Percentiles rank a stretch among this genome's conserved stretches.
These are phyloP conservation scores for Harpalus rubripes DNA, from an alignment of 2,888 invertebrate species.

Conservation along the genomic window DNA sequence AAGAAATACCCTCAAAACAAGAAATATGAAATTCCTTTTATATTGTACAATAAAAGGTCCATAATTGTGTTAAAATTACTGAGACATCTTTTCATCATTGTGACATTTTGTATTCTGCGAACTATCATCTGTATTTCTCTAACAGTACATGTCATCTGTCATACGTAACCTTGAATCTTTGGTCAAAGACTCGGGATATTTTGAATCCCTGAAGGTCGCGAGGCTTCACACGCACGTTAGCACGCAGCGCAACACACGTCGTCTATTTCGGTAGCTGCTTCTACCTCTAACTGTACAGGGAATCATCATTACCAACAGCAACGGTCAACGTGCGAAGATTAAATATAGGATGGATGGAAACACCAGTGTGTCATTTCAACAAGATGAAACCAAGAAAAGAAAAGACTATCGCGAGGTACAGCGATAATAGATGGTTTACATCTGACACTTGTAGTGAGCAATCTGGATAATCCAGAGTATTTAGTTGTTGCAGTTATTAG, in stretches of 20 bases:
- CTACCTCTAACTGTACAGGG: slow-evolving; percentile 40
- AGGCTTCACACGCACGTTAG: slow-evolving; percentile 27
- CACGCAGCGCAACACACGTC: slow-evolving; percentile 9
- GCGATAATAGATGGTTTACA: not conserved
- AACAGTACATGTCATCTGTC: slow-evolving; percentile 23
- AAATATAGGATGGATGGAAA: slow-evolving; percentile 45
- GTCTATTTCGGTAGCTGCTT: slow-evolving; percentile 28
- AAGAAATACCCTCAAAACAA: no score
- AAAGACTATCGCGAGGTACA: not conserved
- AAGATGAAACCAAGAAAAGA: not conserved
- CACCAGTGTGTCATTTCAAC: slow-evolving; percentile 23
- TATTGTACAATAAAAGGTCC: no score
- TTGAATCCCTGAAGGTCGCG: slow-evolving; percentile 15
- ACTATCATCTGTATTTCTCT: not conserved
- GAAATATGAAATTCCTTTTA: no score
- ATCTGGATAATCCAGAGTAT: no score
- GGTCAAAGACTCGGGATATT: slow-evolving; percentile 43
- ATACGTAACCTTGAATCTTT: slow-evolving; percentile 36
- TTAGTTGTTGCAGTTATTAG: no score
- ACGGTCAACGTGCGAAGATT: slow-evolving; percentile 36
- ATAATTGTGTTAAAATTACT: no score
- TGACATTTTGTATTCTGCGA: not conserved
- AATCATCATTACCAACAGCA: slow-evolving; percentile 32
- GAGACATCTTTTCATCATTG: not conserved
- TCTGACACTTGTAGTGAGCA: not conserved